A percentile compares a stretch with the other conserved stretches of the same genome.
These are phyloP conservation scores for Microctenopoma steveboyesi DNA, from an alignment of 2,797 vertebrate species.

Conservation along the genomic window DNA sequence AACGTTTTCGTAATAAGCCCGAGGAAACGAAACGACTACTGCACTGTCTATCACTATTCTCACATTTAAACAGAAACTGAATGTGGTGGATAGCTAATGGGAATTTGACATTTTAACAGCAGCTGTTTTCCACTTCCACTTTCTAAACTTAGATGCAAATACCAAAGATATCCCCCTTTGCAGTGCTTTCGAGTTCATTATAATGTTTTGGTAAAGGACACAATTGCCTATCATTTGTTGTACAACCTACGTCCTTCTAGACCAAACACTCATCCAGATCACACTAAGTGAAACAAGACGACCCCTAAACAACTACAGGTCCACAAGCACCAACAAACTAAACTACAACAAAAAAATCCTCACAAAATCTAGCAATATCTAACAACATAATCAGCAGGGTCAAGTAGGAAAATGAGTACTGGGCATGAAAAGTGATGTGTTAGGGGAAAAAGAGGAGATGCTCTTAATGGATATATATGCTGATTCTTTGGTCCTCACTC, in stretches of 20 bases:
- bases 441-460: slow-evolving; percentile 4
- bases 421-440: slow-evolving; percentile 24
- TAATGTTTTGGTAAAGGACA: neutral
- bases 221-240: slow-evolving; percentile 1
- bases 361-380: too few species aligned
- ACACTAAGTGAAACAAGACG: neutral
- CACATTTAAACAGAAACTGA: neutral
- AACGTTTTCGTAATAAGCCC: slow-evolving; percentile 2
- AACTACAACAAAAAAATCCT: too few species aligned
- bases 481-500: slow-evolving; percentile 16
- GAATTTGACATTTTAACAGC: neutral
- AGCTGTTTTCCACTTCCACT: neutral
- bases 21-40: slow-evolving; percentile 3
- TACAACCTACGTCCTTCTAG: neutral
- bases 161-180: neutral
- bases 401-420: neutral
- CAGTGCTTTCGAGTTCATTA: neutral
- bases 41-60: neutral
- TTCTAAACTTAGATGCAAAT: neutral
- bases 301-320: neutral
- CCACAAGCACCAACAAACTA: too few species aligned
- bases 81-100: neutral
- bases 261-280: neutral
- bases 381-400: slow-evolving; percentile 4
- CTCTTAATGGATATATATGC: slow-evolving; percentile 26